Conservation (phyloP, 1,140 invertebrate genomes). For the Frieseomelitta varia region DNA sequence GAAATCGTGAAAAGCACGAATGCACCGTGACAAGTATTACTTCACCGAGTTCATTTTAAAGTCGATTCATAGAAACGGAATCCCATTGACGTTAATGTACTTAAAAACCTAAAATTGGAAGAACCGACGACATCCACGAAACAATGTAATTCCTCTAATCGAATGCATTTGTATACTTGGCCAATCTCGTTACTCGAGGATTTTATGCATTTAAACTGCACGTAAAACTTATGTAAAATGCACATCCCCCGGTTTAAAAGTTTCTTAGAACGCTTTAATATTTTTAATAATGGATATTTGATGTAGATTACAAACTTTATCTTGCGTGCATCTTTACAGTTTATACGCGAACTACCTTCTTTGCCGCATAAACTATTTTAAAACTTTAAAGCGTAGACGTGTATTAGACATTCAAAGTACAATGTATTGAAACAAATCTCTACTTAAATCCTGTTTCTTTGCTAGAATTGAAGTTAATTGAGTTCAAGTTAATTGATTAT, state of each 20-base stretch:
- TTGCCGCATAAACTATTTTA: background rate
- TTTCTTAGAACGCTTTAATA: no score
- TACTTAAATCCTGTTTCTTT: background rate
- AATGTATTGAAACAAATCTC: background rate
- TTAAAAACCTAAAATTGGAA: background rate
- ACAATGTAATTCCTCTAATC: background rate
- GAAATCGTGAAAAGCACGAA: background rate
- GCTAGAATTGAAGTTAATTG: background rate
- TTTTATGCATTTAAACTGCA: background rate
- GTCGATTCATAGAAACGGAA: background rate
- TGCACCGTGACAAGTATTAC: slow-evolving; percentile 14
- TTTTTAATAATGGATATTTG: background rate
- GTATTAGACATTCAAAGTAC: background rate
- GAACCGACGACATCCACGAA: background rate
- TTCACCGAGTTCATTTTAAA: background rate
- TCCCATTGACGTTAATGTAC: slow-evolving; percentile 22
- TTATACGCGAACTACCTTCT: background rate
- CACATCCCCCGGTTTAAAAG: no score
- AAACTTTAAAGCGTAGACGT: background rate
- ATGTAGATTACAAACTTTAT: background rate
- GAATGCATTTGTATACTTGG: background rate
- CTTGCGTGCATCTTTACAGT: background rate
- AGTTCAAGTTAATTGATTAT: background rate
- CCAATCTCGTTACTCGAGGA: slow-evolving; percentile 12
- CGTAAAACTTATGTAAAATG: no score